These are phyloP conservation scores for Harpalus rubripes DNA, from an alignment of 2,888 invertebrate genomes.

Conservation along the genomic window DNA sequence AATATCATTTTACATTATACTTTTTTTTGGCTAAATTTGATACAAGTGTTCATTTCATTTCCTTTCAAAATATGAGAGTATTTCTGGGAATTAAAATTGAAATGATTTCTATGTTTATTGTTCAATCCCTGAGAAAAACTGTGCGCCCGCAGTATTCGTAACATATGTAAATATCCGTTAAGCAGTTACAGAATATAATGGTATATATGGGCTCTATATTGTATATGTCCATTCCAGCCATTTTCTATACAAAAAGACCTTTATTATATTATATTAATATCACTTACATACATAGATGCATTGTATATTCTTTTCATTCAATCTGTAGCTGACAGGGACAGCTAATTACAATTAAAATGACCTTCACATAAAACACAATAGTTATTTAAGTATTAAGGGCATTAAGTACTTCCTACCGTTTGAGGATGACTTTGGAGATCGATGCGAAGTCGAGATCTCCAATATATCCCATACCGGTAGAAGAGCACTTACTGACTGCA, in stretches of 20 bases:
- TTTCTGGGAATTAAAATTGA: conserved; percentile 18
- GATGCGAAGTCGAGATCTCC: too few species aligned
- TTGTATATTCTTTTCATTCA: conserved; percentile 1
- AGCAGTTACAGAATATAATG: conserved; percentile 52
- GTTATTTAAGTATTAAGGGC: too few species aligned
- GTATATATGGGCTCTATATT: conserved; percentile 44
- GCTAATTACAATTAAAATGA: too few species aligned
- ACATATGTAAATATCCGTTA: conserved; percentile 65
- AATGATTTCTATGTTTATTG: conserved; percentile 41
- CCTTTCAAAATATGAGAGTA: neutral
- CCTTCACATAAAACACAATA: too few species aligned
- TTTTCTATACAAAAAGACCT: conserved; percentile 38
- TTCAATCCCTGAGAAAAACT: conserved; percentile 31
- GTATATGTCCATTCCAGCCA: conserved; percentile 11
- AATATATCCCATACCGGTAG: too few species aligned
- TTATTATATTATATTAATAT: conserved; percentile 12
- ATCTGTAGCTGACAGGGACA: neutral
- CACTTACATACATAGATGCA: conserved; percentile 6
- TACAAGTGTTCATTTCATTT: neutral
- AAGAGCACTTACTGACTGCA: too few species aligned
- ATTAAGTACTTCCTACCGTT: too few species aligned
- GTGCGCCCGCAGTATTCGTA: conserved; percentile 59
- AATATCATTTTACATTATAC: too few species aligned
- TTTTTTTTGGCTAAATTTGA: too few species aligned
- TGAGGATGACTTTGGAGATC: too few species aligned